These are phyloP conservation scores for Mormyrops attenuatus DNA, from an alignment of 2,797 vertebrate species.

Conservation along the genomic window DNA sequence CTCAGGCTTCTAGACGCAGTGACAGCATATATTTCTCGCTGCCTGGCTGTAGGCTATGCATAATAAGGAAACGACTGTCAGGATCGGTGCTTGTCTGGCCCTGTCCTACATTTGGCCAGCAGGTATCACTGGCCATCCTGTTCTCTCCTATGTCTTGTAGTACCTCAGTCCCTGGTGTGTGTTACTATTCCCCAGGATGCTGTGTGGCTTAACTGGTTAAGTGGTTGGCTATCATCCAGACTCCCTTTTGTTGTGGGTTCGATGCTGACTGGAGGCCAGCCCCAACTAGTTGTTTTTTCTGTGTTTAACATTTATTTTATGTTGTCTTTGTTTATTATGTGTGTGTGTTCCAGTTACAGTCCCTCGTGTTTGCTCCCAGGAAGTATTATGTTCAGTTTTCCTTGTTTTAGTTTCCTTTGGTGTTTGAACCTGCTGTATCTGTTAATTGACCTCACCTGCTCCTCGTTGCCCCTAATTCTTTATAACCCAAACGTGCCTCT, in stretches of 20 bases:
- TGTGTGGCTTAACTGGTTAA: not conserved
- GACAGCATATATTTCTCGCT: not conserved
- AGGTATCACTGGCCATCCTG: not conserved
- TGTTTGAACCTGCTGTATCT: not conserved
- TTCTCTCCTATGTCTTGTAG: not conserved
- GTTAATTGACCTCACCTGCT: too few species aligned
- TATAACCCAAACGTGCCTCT: too few species aligned
- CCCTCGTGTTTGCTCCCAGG: not conserved
- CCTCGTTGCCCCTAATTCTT: too few species aligned
- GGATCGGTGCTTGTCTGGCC: not conserved
- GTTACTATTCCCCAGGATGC: not conserved
- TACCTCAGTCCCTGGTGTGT: not conserved
- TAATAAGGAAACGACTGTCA: not conserved
- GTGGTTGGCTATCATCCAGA: not conserved
- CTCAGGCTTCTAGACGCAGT: not conserved
- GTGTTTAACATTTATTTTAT: not conserved
- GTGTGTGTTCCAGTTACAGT: not conserved
- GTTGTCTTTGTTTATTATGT: not conserved
- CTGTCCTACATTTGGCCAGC: not conserved
- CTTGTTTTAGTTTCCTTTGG: too few species aligned
- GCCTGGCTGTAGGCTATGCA: not conserved
- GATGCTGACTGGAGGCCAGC: not conserved
- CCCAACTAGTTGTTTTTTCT: not conserved
- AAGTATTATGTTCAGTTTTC: not conserved
- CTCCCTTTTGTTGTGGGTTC: not conserved